A percentile compares a stretch with the other conserved stretches of the same genome.
Evolutionary conservation across 1,140 invertebrate species (phyloP).

Genomic region (Philotrypesis tridentata): DNA sequence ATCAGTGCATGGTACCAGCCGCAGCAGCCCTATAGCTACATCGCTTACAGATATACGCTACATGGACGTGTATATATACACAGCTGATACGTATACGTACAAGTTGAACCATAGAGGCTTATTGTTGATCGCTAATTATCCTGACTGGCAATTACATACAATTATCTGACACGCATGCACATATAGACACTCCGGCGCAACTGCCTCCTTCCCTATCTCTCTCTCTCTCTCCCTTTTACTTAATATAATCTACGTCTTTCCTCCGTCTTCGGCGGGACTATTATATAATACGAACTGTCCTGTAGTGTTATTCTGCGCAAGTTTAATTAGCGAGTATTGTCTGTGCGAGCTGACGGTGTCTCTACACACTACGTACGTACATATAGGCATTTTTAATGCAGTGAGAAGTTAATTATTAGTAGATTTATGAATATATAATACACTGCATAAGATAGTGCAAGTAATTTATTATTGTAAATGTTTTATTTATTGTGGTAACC

Average conservation of each 20-base stretch:
- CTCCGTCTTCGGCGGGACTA: background rate
- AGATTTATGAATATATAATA: too few relatives aligned
- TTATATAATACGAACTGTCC: background rate
- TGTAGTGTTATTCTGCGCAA: background rate
- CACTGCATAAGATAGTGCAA: too few relatives aligned
- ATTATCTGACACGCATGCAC: conserved; percentile 70
- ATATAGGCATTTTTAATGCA: background rate
- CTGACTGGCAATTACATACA: conserved; percentile 67
- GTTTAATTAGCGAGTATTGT: background rate
- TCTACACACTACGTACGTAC: background rate
- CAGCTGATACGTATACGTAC: background rate
- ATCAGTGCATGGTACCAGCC: conserved; percentile 41
- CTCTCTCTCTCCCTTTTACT: conserved; percentile 9
- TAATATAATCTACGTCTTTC: conserved; percentile 1
- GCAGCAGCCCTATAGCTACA: conserved; percentile 38
- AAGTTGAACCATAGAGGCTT: conserved; percentile 56
- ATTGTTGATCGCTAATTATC: conserved; percentile 73
- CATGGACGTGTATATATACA: background rate
- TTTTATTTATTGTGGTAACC: background rate
- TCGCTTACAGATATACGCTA: conserved; percentile 36
- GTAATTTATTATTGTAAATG: background rate
- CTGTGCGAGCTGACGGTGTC: background rate
- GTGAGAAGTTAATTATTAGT: too few relatives aligned
- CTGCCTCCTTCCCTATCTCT: conserved; percentile 22
- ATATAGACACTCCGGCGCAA: conserved; percentile 45